These are phyloP conservation scores for Ptilorrhoa leucosticta DNA, from an alignment of 2,113 vertebrate species.

Conservation along the genomic window DNA sequence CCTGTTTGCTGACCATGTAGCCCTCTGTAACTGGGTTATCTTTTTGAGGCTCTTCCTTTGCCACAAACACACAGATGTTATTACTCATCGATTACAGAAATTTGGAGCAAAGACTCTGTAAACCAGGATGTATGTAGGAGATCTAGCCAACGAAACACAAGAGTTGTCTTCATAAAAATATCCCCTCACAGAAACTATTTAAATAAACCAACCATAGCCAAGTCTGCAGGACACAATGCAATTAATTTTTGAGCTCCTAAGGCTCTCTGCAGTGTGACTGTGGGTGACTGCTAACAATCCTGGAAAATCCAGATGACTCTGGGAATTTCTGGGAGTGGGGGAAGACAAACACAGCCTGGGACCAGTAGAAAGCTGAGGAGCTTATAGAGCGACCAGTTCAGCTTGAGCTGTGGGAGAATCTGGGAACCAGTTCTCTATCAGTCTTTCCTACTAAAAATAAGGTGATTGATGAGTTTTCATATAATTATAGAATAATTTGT, in stretches of 20 bases:
- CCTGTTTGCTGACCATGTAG: neutral
- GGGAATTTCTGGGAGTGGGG: neutral
- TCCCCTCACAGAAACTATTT: neutral
- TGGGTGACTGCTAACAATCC: neutral
- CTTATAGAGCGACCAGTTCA: neutral
- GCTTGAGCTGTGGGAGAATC: neutral
- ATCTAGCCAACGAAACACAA: neutral
- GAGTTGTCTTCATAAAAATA: neutral
- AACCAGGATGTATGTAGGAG: conserved; percentile 4
- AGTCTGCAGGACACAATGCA: neutral
- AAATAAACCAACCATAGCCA: neutral
- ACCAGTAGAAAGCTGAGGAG: neutral
- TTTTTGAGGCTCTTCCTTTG: neutral
- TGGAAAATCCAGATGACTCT: neutral
- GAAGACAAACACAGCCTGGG: neutral
- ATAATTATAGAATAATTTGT: neutral
- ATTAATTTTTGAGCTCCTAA: neutral
- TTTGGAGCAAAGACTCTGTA: neutral
- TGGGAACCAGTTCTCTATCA: neutral
- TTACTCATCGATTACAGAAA: conserved; percentile 3
- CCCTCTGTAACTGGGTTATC: neutral
- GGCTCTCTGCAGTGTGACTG: neutral
- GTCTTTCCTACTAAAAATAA: neutral
- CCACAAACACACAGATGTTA: neutral
- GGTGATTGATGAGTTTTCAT: neutral